phyloP scores from a whole-genome alignment of 2,888 invertebrate species.

The Cynaeus angustus region DNA sequence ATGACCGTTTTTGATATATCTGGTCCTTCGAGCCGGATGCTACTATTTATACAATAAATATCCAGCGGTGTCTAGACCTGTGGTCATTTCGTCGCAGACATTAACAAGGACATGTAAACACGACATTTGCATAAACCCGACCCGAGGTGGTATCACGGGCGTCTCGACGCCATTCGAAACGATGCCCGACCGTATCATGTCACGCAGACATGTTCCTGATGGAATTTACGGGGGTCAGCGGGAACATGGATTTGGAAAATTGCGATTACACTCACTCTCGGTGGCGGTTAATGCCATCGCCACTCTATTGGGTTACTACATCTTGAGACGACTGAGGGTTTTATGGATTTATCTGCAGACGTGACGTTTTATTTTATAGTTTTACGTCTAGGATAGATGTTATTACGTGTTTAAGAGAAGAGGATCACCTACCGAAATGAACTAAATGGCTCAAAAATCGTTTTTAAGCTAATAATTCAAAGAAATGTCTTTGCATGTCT shows the following conservation, averaged over 20 bases:
- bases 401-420: constrained; percentile 27
- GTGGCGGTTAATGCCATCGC: constrained; percentile 11
- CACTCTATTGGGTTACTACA: constrained; percentile 19
- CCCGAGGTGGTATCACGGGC: constrained; percentile 3
- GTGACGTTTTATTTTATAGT: constrained; percentile 34
- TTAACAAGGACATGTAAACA: constrained; percentile 5
- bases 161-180: constrained; percentile 24
- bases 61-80: background rate
- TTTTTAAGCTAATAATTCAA: background rate
- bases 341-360: constrained; percentile 38
- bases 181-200: constrained; percentile 15
- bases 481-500: background rate
- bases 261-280: constrained; percentile 24
- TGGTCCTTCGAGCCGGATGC: constrained; percentile 2
- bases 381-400: constrained; percentile 28
- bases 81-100: constrained; percentile 1
- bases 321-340: constrained; percentile 21
- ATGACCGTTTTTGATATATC: background rate
- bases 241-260: constrained; percentile 6
- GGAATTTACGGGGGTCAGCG: constrained; percentile 24
- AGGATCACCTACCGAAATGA: constrained; percentile 1
- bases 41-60: too few species aligned
- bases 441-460: background rate
- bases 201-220: constrained; percentile 20
- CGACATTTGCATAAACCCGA: constrained; percentile 3